Base-by-base conservation (phyloP, 2,888 invertebrate species). In the Scaptodrosophila latifasciaeformis region DNA sequence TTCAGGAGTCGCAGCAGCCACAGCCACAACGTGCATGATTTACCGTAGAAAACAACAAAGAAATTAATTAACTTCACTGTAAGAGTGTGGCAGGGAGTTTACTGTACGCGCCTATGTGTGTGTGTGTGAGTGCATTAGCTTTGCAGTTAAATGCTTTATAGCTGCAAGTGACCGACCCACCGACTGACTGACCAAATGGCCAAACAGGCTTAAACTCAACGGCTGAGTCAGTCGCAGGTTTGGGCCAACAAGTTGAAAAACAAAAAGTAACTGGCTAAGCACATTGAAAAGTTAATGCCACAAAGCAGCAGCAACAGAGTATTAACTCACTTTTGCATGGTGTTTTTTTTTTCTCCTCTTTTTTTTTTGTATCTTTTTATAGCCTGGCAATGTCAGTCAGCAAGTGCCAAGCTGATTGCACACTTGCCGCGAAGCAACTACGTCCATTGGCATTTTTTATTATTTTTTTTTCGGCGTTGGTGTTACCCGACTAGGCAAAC, bases 41-140 rank as follows among this genome's bases (percentile, higher is more conserved):
- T 76, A 79, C 77, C 77, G 74, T 77, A 79, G 74, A 66, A 49
- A 74, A 69, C 74, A 79, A 79, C 77, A 72, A 79, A 77, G 80
- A 78, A 78, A 78, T 78, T 78, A 78, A 78, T 78, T 77, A 78
- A 71, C 79, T 74, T 67, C 65, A 65, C 65, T 30, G 34, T 24
- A 7, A 51, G 30, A 49, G 10, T 42, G 9, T 42, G 9, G 9
- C 2, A 39, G 21, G 42, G 47, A 18, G 19, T 30, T 5, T 6
- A 30, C 19, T 47, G 34, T 42, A 44, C 50, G 43, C 59, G 55
- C 50, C 18, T 45, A 47, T 45, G 48, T 53, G 51, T 55, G 49
- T 67, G 59, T 58, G 54, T 57, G 74, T 63, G 62, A 77, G 71
- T 71, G 67, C 75, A 71, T 77, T 77, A 75, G 77, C 77, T 74